Base-by-base conservation (phyloP, 2,888 invertebrate species). In the Drosophila neotestacea region DNA sequence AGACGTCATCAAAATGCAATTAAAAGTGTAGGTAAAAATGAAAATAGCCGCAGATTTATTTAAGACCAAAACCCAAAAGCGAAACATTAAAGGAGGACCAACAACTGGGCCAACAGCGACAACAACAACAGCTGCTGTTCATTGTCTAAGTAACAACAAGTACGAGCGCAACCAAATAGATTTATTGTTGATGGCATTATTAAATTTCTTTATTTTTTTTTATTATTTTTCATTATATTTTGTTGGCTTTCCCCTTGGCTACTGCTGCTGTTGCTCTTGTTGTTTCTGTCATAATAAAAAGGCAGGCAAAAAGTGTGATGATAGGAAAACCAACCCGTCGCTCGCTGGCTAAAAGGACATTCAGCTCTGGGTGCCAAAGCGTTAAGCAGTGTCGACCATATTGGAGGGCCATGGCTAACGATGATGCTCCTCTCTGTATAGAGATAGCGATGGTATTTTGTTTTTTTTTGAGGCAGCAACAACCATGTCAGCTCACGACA, bases 161-260 rank as follows among this genome's bases (percentile, higher is more conserved):
- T 1, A 22, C 22, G 9, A 39, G 52, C 16, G 16, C 54, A 77
- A 74, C 68, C 86, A 88, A 88, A 89, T 88, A 81, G 82, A 88
- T 89, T 89, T 85, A 89, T 88, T 89, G 87, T 89, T 88, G 79
- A 82, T 86, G 90, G 89, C 87, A 88, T 88, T 88, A 88, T 86
- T 88, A 90, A 85, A 86, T 86, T 88, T 78, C 69, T 73, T 70
- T 60, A 67, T 41, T 68, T 68, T 41, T 68, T 68, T 72, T 67
- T 47, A 63, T 50, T 58, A 32, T 38, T 79, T 70, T 67, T 78
- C 41, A 46, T 58, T 58, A 58, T 38, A 47, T 58, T 58, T 58
- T 70, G 39, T 13, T 13, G 28, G 16, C 27, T 4, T 34, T 9
- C 32, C 11, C 42, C 67, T 62, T 41, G 34, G 9, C n/a, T 50